Conservation (phyloP, 2,113 vertebrate genomes). For the Sinocyclocheilus grahami region DNA sequence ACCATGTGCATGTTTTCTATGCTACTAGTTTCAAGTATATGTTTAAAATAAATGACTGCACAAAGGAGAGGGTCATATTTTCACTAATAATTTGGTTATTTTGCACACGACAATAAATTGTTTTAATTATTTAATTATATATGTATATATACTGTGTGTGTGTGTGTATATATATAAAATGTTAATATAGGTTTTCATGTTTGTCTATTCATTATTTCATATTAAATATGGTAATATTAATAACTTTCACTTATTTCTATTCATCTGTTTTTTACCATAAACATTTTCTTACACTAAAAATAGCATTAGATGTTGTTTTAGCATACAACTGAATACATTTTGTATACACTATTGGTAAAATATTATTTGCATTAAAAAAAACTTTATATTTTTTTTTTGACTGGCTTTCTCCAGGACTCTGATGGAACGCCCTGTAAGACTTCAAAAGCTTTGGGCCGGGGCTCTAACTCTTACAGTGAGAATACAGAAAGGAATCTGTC, state of each 20-base stretch:
- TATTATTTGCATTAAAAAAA: neutral
- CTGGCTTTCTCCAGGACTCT: constrained; percentile 81
- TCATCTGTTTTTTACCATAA: neutral
- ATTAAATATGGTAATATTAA: no score
- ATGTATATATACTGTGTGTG: no score
- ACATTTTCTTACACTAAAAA: neutral
- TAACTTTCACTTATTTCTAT: neutral
- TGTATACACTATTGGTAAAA: neutral
- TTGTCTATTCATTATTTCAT: no score
- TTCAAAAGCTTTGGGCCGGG: constrained; percentile 86
- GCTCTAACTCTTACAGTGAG: constrained; percentile 80
- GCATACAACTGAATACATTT: neutral
- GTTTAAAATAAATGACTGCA: no score
- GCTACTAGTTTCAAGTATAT: no score
- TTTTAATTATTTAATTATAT: no score
- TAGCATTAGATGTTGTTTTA: neutral
- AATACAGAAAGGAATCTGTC: constrained; percentile 70
- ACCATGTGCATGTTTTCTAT: no score
- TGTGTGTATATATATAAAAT: no score
- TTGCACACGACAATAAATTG: no score
- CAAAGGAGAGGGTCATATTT: no score
- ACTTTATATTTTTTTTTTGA: neutral
- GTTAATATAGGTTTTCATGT: no score
- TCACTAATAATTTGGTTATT: no score
- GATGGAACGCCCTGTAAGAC: constrained; percentile 96